Percentiles rank a stretch among this genome's conserved stretches.
phyloP scores from a whole-genome alignment of 2,797 vertebrate species.

The Tinamus major region DNA sequence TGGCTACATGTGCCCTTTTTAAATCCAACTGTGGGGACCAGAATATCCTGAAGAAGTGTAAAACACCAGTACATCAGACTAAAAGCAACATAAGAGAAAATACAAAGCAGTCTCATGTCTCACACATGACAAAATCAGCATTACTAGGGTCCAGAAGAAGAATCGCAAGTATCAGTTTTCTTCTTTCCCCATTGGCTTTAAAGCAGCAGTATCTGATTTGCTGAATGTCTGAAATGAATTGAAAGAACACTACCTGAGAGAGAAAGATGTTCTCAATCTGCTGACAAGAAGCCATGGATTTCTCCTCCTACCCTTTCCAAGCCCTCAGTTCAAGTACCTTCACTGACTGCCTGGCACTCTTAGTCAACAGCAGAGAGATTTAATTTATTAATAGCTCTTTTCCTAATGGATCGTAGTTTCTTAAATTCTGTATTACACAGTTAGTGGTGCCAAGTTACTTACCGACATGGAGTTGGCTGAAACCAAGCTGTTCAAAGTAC shows the following conservation, averaged over 20 bases:
- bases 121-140: neutral
- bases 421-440: neutral
- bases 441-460: slow-evolving; percentile 4
- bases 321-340: neutral
- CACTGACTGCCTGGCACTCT: neutral
- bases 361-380: neutral
- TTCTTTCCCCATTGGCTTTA: neutral
- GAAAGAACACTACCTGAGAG: neutral
- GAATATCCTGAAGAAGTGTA: neutral
- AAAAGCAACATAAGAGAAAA: neutral
- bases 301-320: neutral
- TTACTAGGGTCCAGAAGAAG: neutral
- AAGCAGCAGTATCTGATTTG: neutral
- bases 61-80: neutral
- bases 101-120: neutral
- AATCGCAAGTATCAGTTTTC: neutral
- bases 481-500: slow-evolving; percentile 89
- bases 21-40: neutral
- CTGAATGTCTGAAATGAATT: neutral
- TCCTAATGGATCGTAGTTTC: neutral
- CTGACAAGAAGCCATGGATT: neutral
- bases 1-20: neutral
- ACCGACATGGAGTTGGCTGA: slow-evolving; percentile 87
- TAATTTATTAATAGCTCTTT: neutral
- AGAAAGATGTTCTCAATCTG: neutral